Percentiles rank a stretch among this genome's conserved stretches.
Conservation (phyloP, 2,888 invertebrate genomes). For the Sericinus montela region DNA sequence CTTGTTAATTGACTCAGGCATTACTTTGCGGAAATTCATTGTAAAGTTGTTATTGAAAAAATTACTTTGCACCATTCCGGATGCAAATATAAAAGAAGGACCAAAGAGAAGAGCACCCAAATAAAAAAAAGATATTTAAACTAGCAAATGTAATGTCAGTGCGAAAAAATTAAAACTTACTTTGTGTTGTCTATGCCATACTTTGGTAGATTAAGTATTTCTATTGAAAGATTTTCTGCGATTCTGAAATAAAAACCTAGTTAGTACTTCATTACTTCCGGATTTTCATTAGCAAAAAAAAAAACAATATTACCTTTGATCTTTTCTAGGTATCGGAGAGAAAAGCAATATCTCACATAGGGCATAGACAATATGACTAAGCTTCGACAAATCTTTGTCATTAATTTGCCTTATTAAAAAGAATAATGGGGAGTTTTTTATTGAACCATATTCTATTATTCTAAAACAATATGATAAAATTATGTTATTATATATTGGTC, state of each 20-base stretch:
- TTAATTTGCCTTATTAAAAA: constrained; percentile 46
- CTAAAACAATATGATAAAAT: constrained; percentile 49
- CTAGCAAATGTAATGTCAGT: too few species aligned
- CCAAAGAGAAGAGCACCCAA: too few species aligned
- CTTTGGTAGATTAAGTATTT: constrained; percentile 40
- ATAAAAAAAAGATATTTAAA: too few species aligned
- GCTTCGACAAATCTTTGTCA: constrained; percentile 29
- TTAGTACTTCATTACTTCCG: too few species aligned
- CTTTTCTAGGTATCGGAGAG: constrained; percentile 71
- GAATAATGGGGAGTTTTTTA: constrained; percentile 52
- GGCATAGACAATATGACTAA: constrained; percentile 51
- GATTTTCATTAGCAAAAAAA: background rate
- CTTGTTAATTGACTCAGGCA: too few species aligned
- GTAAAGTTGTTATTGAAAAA: too few species aligned
- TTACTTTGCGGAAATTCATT: too few species aligned
- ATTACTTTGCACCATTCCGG: too few species aligned
- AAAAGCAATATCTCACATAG: constrained; percentile 68
- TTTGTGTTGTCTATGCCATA: constrained; percentile 31
- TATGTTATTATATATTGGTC: constrained; percentile 46
- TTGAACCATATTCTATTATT: constrained; percentile 54
- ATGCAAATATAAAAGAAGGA: too few species aligned
- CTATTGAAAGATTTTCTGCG: constrained; percentile 45
- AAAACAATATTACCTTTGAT: constrained; percentile 62
- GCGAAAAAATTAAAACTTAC: constrained; percentile 31
- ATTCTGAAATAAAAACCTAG: constrained; percentile 44